phyloP scores from a whole-genome alignment of 2,113 vertebrate genomes.

The Cheirogaleus medius region DNA sequence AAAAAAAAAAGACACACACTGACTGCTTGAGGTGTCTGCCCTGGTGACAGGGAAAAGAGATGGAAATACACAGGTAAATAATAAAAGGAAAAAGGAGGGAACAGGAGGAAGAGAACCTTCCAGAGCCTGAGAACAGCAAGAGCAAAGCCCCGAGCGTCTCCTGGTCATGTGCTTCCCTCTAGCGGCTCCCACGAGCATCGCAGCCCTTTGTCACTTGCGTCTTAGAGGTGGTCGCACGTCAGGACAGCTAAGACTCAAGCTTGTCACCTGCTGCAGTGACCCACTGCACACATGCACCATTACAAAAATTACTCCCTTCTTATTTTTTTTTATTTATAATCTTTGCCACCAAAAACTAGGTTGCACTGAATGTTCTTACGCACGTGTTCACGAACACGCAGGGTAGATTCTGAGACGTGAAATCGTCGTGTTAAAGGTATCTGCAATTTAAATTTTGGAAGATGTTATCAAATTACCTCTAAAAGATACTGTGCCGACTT shows the following conservation, averaged over 20 bases:
- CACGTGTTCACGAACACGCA: neutral
- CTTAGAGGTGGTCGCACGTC: too few species aligned
- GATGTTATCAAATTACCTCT: neutral
- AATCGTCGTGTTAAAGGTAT: neutral
- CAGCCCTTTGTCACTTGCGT: fast-evolving
- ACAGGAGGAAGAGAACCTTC: neutral
- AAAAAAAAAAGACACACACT: too few species aligned
- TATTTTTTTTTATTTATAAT: neutral
- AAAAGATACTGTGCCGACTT: neutral
- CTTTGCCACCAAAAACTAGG: too few species aligned
- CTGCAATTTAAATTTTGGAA: neutral
- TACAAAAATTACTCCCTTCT: neutral
- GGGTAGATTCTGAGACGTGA: neutral
- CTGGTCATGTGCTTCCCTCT: constrained; percentile 20
- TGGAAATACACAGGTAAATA: neutral
- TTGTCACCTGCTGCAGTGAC: fast-evolving
- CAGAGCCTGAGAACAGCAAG: fast-evolving
- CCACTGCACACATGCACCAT: neutral
- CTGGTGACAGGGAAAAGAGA: neutral
- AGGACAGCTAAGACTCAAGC: neutral
- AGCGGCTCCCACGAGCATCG: fast-evolving
- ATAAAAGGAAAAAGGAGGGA: neutral
- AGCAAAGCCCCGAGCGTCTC: neutral
- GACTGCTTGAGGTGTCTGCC: neutral
- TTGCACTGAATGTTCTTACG: neutral